These are phyloP conservation scores for Caenorhabditis parvicauda DNA, from an alignment of 2,888 invertebrate species.

Conservation along the genomic window DNA sequence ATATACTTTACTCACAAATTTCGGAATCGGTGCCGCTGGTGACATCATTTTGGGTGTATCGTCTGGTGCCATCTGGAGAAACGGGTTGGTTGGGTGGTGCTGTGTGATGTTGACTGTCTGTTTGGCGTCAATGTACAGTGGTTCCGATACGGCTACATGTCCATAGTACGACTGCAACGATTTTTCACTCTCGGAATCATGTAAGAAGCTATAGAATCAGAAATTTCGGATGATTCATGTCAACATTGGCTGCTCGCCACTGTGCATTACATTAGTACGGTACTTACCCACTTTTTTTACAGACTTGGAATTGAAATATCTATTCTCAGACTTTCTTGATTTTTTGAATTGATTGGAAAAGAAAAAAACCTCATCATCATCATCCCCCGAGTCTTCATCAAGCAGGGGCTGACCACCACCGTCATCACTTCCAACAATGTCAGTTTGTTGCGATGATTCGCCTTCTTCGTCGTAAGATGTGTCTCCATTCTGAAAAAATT, in stretches of 20 bases:
- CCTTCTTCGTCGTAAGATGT: slow-evolving; percentile 37
- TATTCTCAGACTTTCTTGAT: no score
- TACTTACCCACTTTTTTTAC: no score
- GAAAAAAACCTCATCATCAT: slow-evolving; percentile 33
- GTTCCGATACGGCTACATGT: slow-evolving; percentile 2
- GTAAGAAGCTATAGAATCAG: no score
- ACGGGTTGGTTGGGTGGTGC: slow-evolving; percentile 28
- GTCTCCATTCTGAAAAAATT: slow-evolving; percentile 18
- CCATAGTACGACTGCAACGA: no score
- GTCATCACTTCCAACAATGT: slow-evolving; percentile 33
- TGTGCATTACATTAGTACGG: no score
- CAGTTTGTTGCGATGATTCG: slow-evolving; percentile 28
- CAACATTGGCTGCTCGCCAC: no score
- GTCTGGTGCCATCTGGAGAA: slow-evolving; percentile 14
- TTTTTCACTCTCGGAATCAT: no score
- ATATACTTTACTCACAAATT: not conserved
- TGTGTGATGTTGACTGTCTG: no score
- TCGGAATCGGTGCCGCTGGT: not conserved
- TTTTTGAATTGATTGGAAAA: no score
- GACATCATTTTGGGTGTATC: slow-evolving; percentile 23
- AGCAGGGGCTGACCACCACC: slow-evolving; percentile 41
- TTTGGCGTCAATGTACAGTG: slow-evolving; percentile 20
- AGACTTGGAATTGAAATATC: no score
- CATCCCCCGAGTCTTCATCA: slow-evolving; percentile 46
- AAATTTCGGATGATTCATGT: no score